Base-by-base conservation (phyloP, 2,797 vertebrate species). In the Taenioides sp. region DNA sequence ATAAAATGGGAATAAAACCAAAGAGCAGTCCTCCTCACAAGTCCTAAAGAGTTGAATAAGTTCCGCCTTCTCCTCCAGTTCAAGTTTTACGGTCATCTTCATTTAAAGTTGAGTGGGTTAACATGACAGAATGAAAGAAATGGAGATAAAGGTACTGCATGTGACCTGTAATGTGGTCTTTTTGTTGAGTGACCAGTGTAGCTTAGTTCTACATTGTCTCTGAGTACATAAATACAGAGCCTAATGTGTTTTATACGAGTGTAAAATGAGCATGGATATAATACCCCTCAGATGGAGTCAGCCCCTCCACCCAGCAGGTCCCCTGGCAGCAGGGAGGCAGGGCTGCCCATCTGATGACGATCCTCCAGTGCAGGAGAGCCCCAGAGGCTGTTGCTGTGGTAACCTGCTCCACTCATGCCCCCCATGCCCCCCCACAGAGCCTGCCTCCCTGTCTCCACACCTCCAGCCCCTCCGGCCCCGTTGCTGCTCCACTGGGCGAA, bases 331-430 rank as follows among this genome's bases (percentile, higher is more conserved):
- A 99, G 95, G 60, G 97, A 96, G 90, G 97, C 96, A 72, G 97
- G 97, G 92, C 97, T 99, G 89, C 95, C 96, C 96, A 99, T 98
- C 92, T 97, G 95, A 91, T 98, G 97, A 81, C 96, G 95, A 88
- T 98, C 96, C 82, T 99, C 98, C 87, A 98, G 93, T 0, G 94
- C 93, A 0, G 97, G 95, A 83, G 97, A 96, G 61, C 94, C 96
- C 97, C 97, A 99, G 76, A 99, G 94, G 86, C 96, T 98, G 80
- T 91, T 92, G 84, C 91, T 87, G 89, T 96, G 95, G 89, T 98
- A 98, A 83, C 95, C 97, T 49, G 95, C 90, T 78, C 95, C 89
- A 16, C 96, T 94, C 91, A 94, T 91, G 16, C 91, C 90, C 0
- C 95, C 95, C 88, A 94, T 88, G 0, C 92, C 91, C 0, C 96